These are phyloP conservation scores for Scaptomyza cyrtandrae DNA, from an alignment of 2,888 invertebrate genomes.

Conservation along the genomic window DNA sequence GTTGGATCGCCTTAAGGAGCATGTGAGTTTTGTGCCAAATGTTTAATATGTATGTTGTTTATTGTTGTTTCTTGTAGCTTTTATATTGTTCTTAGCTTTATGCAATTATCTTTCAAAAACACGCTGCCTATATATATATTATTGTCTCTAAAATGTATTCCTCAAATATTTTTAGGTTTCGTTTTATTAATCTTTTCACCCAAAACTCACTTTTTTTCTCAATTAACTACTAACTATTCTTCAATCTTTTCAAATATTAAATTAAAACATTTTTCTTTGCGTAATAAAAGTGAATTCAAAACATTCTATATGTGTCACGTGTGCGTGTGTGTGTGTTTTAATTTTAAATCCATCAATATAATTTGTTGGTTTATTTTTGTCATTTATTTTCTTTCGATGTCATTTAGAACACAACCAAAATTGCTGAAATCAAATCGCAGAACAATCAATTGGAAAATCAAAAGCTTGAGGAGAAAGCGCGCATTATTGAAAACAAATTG, in stretches of 20 bases:
- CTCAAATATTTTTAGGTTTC: too few relatives aligned
- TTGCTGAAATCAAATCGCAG: conserved; percentile 89
- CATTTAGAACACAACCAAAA: conserved; percentile 88
- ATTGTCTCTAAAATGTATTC: too few relatives aligned
- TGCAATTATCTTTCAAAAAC: too few relatives aligned
- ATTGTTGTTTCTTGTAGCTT: conserved; percentile 18
- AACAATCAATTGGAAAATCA: conserved; percentile 86
- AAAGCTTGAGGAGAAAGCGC: conserved; percentile 88
- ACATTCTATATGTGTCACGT: conserved; percentile 1
- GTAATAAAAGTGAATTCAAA: not conserved
- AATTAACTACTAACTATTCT: not conserved
- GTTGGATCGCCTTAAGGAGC: conserved; percentile 95
- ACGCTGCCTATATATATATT: too few relatives aligned
- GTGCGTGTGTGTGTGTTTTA: conserved; percentile 42
- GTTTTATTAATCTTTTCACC: too few relatives aligned
- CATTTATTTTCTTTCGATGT: conserved; percentile 51
- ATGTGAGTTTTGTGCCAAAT: conserved; percentile 87
- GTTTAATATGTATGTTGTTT: too few relatives aligned
- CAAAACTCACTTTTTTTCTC: not conserved
- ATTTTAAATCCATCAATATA: conserved; percentile 53
- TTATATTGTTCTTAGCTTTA: not conserved
- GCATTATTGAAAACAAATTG: conserved; percentile 90
- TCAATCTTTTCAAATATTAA: not conserved
- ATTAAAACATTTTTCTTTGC: not conserved
- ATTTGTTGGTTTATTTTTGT: conserved; percentile 44